Evolutionary conservation across 1,140 invertebrate species (phyloP), one percentile per base, ranked within the genome.

Genomic region (Drosophila guanche): DNA sequence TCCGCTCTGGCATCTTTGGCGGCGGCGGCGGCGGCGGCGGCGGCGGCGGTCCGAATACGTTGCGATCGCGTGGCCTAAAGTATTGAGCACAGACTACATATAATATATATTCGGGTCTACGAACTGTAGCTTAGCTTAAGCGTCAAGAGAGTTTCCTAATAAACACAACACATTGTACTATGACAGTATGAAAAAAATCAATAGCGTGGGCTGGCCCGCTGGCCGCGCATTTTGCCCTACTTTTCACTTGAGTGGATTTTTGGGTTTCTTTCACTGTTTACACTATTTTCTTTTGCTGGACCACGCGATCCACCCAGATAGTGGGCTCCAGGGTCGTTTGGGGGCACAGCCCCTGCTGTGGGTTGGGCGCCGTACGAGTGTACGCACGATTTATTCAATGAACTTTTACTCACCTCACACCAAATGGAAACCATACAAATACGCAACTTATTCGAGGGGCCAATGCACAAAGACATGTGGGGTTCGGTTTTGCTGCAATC

Each of bases 21-120:
- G 66, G 20, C 16, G 59, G 33, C 46, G 66, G 20, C n/a, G 59
- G 50, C 37, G 79, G 75, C 43, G 66, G 20, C 16, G 59, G 33
- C 46, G 66, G 20, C n/a, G 59, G 50, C 37, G n/a, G 71, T 53
- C 85, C 69, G 12, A 89, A 90, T 48, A 71, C 54, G 40, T 57
- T 67, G 55, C 68, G 89, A 58, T 90, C 89, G 40, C 89, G 89
- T 56, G 89, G 89, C 40, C 72, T 90, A 68, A 90, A 90, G 70
- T 90, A 90, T 75, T 90, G 60, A 89, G 41, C 40, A 45, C 48
- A 47, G 16, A 47, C 65, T 56, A 48, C 33, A 41, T 33, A 51
- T 58, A 45, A 45, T 22, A 8, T 48, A 27, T 60, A 60, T 48
- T 37, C 33, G 33, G 10, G 33, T 54, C 41, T 59, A 53, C 23